Percentiles rank a stretch among this genome's conserved stretches.
phyloP scores from a whole-genome alignment of 2,797 vertebrate species.

The Neostethus bicornis region DNA sequence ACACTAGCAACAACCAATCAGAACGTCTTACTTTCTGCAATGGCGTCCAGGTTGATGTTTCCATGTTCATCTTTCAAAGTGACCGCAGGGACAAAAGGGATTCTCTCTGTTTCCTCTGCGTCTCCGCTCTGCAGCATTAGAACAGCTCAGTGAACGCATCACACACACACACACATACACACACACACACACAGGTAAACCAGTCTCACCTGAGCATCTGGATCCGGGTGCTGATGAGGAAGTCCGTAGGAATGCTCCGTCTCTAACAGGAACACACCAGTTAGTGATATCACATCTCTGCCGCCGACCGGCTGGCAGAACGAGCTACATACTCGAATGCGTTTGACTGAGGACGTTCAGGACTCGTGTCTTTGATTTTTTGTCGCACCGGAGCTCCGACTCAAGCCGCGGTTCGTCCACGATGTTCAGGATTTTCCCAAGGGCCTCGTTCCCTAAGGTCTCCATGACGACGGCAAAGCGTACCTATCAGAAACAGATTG shows the following conservation, averaged over 20 bases:
- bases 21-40: slow-evolving; percentile 61
- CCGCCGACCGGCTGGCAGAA: neutral
- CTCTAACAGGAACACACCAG: slow-evolving; percentile 46
- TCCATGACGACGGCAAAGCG: slow-evolving; percentile 77
- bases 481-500: slow-evolving; percentile 65
- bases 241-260: slow-evolving; percentile 76
- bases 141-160: slow-evolving; percentile 16
- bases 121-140: slow-evolving; percentile 27
- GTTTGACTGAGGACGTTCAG: slow-evolving; percentile 65
- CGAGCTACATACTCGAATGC: slow-evolving; percentile 53
- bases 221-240: slow-evolving; percentile 1
- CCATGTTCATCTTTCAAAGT: slow-evolving; percentile 65
- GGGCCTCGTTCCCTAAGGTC: slow-evolving; percentile 77
- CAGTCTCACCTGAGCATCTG: slow-evolving; percentile 38
- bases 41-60: slow-evolving; percentile 63
- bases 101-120: slow-evolving; percentile 22
- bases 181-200: neutral
- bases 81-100: slow-evolving; percentile 55
- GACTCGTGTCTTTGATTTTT: slow-evolving; percentile 52
- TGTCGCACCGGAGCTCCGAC: slow-evolving; percentile 34
- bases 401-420: slow-evolving; percentile 65
- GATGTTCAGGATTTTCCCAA: slow-evolving; percentile 78
- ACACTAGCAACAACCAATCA: no score
- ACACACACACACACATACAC: neutral
- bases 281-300: neutral